Conservation (phyloP, 2,888 invertebrate species). For the Rotaria magnacalcarata region DNA sequence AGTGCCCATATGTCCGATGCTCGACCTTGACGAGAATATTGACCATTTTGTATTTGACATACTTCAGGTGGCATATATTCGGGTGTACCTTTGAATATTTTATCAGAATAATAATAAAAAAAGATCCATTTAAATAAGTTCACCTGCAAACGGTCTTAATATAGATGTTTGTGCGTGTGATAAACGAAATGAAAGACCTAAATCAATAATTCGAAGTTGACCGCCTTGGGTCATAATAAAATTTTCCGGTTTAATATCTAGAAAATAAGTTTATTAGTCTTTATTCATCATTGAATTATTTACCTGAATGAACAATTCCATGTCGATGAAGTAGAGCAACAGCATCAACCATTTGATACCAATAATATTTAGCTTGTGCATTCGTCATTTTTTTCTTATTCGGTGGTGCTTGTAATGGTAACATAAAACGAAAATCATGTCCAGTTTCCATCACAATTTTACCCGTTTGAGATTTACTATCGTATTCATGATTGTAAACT, state of each 20-base stretch:
- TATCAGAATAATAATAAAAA: neutral
- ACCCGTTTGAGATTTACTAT: neutral
- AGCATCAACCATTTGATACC: constrained; percentile 37
- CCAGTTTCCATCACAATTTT: constrained; percentile 37
- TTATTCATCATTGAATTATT: too few species aligned
- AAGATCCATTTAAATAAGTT: neutral
- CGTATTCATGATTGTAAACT: constrained; percentile 23
- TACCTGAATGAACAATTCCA: constrained; percentile 34
- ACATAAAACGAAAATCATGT: constrained; percentile 24
- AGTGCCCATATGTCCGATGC: constrained; percentile 21
- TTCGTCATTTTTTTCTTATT: neutral
- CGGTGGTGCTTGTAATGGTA: constrained; percentile 16
- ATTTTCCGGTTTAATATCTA: constrained; percentile 36
- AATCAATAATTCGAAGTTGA: constrained; percentile 17
- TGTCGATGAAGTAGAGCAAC: constrained; percentile 18
- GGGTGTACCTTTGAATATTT: constrained; percentile 17
- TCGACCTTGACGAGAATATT: neutral
- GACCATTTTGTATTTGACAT: constrained; percentile 25
- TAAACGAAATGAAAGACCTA: constrained; percentile 33
- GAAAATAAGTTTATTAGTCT: neutral
- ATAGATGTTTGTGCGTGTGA: neutral
- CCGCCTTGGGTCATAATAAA: constrained; percentile 8
- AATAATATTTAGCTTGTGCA: constrained; percentile 20
- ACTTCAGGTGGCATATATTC: constrained; percentile 40
- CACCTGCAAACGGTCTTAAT: constrained; percentile 36